Base-by-base conservation (phyloP, 2,113 vertebrate species). In the Cephalopterus ornatus region DNA sequence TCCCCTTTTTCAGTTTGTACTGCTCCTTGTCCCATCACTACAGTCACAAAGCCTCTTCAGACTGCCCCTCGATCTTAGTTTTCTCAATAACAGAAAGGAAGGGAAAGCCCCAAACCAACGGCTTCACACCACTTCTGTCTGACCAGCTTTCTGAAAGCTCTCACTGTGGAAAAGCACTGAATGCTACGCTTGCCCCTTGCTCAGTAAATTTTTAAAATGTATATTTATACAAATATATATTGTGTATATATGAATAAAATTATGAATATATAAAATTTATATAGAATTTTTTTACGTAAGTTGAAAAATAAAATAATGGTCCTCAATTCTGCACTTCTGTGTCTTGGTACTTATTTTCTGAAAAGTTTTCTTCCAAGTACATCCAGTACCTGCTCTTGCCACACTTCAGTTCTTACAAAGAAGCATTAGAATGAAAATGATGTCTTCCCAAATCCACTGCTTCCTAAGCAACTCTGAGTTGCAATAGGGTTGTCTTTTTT, bases 381-480 rank as follows among this genome's bases (percentile, higher is more conserved):
- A 76, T 66, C 59, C n/a, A 83, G 72, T 65, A 93, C 39, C 56
- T 82, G 44, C 62, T 88, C 14, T 62, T 67, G 15, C 53, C 63
- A 83, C 33, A 23, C 44, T 93, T 55, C 50, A 85, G 47, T 28
- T 50, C 71, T 89, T 76, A 73, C 62, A 92, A 89, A 73, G 30
- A 24, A 71, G 35, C 71, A 59, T 33, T 42, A 71, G 75, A 90
- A 92, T 55, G 35, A 88, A 89, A 94, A 49, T 6, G 0, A 32
- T 58, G 73, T 74, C 81, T 77, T 77, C 56, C 42, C 61, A 93
- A 88, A 95, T 63, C 35, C 59, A 71, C 78, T 41, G 35, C 89
- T 90, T 93, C 92, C 90, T 55, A 59, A 89, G 55, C 37, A 92
- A 70, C 47, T 93, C 66, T 53, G 21, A 85, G 59, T 1, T 76